These are phyloP conservation scores for Liopterus haemorrhoidalis DNA, from an alignment of 2,888 invertebrate genomes.

Conservation along the genomic window DNA sequence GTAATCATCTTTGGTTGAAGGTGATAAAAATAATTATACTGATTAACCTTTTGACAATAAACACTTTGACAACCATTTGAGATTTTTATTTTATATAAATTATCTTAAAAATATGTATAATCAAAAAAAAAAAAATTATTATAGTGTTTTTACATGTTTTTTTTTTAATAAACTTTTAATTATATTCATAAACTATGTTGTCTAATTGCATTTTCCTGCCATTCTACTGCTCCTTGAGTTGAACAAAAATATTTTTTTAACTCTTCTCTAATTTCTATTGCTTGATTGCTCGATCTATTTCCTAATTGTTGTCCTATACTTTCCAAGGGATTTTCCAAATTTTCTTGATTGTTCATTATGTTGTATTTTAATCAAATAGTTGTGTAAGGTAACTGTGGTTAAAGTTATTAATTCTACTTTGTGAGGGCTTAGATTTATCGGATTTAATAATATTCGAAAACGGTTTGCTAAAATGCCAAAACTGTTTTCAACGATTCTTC, in stretches of 20 bases:
- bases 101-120: too few relatives aligned
- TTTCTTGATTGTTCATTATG: not conserved
- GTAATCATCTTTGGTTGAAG: too few relatives aligned
- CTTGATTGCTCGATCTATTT: not conserved
- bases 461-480: slow-evolving; percentile 28
- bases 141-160: too few relatives aligned
- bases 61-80: too few relatives aligned
- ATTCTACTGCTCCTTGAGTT: not conserved
- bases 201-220: not conserved
- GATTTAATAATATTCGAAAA: not conserved
- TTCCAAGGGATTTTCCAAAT: not conserved
- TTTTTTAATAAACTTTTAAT: too few relatives aligned
- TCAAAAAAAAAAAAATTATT: too few relatives aligned
- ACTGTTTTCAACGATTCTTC: slow-evolving; percentile 30
- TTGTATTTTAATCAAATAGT: not conserved
- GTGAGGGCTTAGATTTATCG: not conserved
- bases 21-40: too few relatives aligned
- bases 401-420: slow-evolving; percentile 1
- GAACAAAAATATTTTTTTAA: slow-evolving; percentile 1
- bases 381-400: not conserved
- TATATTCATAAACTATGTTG: not conserved
- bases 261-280: not conserved
- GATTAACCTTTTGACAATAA: too few relatives aligned
- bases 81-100: too few relatives aligned
- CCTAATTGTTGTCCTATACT: not conserved